Conservation (phyloP, 2,113 vertebrate species). For the Phaethon lepturus region DNA sequence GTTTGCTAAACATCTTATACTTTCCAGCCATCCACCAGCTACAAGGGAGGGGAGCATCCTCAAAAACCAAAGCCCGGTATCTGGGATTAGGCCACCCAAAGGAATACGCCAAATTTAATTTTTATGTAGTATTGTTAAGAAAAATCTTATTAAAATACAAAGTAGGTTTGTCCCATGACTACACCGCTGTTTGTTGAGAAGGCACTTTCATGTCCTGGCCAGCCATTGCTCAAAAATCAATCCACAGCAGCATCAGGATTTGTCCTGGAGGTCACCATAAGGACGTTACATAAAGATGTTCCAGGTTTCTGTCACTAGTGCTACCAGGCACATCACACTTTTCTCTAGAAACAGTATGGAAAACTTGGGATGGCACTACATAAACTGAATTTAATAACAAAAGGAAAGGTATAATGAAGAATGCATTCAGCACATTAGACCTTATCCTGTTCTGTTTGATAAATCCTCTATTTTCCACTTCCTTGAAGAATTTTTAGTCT, state of each 20-base stretch:
- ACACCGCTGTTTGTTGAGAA: not conserved
- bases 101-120: not conserved
- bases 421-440: not conserved
- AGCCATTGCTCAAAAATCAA: not conserved
- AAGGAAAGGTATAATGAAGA: not conserved
- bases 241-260: not conserved
- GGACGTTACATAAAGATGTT: not conserved
- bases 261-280: not conserved
- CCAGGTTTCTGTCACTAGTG: not conserved
- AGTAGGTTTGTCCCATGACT: not conserved
- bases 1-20: not conserved
- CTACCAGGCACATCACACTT: not conserved
- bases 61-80: not conserved
- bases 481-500: not conserved
- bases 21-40: accelerated
- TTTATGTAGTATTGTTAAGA: not conserved
- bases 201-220: not conserved
- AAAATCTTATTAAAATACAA: not conserved
- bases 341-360: not conserved
- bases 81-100: not conserved
- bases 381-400: not conserved
- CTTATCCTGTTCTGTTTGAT: not conserved
- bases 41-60: not conserved
- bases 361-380: not conserved
- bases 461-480: not conserved